phyloP scores from a whole-genome alignment of 2,888 invertebrate species.

The Archaeoteleia sp. region DNA sequence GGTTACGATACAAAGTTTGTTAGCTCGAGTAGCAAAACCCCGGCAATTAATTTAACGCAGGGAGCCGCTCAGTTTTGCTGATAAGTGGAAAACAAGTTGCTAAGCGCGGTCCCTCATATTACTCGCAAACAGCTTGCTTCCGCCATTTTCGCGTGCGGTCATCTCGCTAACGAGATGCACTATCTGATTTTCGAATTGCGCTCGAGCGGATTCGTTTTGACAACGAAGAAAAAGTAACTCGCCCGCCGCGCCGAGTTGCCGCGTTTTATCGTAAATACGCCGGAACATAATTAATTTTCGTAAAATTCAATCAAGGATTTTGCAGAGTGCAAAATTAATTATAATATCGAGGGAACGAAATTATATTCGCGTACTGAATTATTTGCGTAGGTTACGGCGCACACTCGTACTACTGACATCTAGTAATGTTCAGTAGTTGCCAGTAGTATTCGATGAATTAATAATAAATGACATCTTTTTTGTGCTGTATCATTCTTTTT shows the following conservation, averaged over 20 bases:
- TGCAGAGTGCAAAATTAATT: too few species aligned
- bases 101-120: conserved; percentile 40
- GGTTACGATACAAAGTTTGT: conserved; percentile 39
- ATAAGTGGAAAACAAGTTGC: conserved; percentile 47
- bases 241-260: too few species aligned
- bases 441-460: too few species aligned
- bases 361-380: too few species aligned
- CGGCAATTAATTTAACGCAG: conserved; percentile 40
- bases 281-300: too few species aligned
- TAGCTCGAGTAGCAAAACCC: conserved; percentile 32
- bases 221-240: conserved; percentile 16
- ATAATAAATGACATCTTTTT: too few species aligned
- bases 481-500: not conserved
- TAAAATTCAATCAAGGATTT: too few species aligned
- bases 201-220: conserved; percentile 20
- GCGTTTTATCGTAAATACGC: conserved; percentile 9
- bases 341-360: too few species aligned
- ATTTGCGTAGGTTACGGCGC: too few species aligned
- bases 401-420: too few species aligned
- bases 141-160: conserved; percentile 35
- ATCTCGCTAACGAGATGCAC: conserved; percentile 18
- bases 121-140: conserved; percentile 47
- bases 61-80: conserved; percentile 41
- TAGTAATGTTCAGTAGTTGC: too few species aligned
- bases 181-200: conserved; percentile 22